Percentiles rank a stretch among this genome's conserved stretches.
Conservation (phyloP, 2,113 vertebrate species). For the Poicephalus meyeri region DNA sequence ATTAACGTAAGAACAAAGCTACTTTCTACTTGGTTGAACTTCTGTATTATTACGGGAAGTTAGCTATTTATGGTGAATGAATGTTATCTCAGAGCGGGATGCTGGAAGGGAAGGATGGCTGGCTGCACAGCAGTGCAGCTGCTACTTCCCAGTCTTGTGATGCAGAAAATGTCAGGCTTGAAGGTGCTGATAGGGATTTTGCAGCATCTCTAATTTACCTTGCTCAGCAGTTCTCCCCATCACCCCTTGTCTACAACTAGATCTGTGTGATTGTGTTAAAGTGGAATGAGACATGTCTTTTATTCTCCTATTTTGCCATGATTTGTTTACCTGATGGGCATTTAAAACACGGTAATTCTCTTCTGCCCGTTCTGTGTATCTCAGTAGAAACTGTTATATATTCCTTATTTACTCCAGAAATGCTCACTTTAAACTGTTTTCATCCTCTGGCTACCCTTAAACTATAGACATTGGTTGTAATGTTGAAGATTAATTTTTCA, state of each 20-base stretch:
- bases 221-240: not conserved
- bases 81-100: not conserved
- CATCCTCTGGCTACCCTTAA: not conserved
- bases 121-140: constrained; percentile 6
- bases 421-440: not conserved
- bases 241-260: not conserved
- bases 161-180: not conserved
- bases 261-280: not conserved
- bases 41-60: not conserved
- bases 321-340: not conserved
- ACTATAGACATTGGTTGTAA: not conserved
- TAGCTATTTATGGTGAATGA: not conserved
- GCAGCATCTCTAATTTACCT: not conserved
- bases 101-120: not conserved
- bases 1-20: not conserved
- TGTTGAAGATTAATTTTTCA: not conserved
- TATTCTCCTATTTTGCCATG: not conserved
- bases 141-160: not conserved
- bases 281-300: not conserved
- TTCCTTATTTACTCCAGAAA: not conserved
- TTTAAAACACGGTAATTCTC: not conserved
- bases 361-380: not conserved
- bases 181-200: not conserved
- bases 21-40: not conserved
- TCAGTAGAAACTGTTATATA: not conserved